phyloP scores from a whole-genome alignment of 2,888 invertebrate species.

The Stenotaenia linearis region DNA sequence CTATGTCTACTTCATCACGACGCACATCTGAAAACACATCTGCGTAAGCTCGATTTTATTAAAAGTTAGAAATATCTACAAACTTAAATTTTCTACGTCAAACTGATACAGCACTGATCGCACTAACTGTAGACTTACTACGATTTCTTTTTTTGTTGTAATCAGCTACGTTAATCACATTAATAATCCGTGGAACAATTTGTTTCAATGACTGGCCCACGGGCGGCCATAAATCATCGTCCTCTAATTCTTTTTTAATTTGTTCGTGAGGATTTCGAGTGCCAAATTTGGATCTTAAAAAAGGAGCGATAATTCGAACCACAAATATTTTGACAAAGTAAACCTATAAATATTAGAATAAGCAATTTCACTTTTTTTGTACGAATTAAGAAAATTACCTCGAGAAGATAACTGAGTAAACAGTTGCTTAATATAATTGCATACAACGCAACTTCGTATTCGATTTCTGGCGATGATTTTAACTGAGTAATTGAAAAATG shows the following conservation, averaged over 20 bases:
- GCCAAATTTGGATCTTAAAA: background rate
- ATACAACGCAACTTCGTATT: background rate
- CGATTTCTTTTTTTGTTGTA: background rate
- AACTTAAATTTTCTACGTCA: background rate
- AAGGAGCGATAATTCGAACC: background rate
- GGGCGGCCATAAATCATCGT: background rate
- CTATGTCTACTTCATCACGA: background rate
- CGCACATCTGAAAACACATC: background rate
- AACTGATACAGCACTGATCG: background rate
- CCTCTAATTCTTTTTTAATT: background rate
- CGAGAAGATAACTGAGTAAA: conserved; percentile 1
- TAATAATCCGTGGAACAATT: background rate
- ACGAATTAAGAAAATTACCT: background rate
- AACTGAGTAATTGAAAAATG: too few species aligned
- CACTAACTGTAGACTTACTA: background rate
- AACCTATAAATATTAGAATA: background rate
- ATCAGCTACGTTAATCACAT: background rate
- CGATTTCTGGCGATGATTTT: background rate
- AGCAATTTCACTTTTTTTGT: background rate
- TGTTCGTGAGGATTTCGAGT: background rate
- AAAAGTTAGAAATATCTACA: background rate
- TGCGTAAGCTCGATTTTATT: too few species aligned
- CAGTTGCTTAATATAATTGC: background rate
- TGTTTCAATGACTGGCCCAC: background rate
- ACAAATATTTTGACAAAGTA: background rate